Evolutionary conservation across 2,888 invertebrate genomes (phyloP), one percentile per base, ranked within the genome.

Genomic region (Acanthopleura granulata): DNA sequence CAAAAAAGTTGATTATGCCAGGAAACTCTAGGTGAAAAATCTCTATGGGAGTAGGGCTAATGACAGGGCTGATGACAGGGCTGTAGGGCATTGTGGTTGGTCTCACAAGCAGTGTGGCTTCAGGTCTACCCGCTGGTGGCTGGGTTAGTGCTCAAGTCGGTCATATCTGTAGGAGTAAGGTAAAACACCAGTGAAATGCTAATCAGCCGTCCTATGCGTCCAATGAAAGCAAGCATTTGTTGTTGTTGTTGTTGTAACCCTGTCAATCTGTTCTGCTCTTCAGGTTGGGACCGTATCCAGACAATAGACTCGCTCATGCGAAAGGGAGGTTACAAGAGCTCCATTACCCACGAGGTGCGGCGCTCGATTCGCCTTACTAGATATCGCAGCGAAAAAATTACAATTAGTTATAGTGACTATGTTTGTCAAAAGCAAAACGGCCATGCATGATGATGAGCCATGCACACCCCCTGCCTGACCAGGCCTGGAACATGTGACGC

Each of bases 281-380:
- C 91, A 98, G 98, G 98, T 86, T 99, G 99, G 99, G 96, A 99
- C 93, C 97, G 97, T 92, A 94, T 96, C 82, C 98, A 99, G 92
- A 99, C 99, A 30, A 97, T 99, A 88, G 99, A 99, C 92, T 97
- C 98, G 62, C 92, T 99, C 79, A 93, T 99, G 80, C 94, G 98
- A 83, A 99, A 99, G 92, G 99, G 98, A 82, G 99, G 99, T 72
- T 98, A 94, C 92, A 97, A 97, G 90, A 96, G 97, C 72, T 79
- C 84, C 71, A 89, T 91, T 71, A 89, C 86, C 27, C 80, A 83
- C 9, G 90, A 90, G 49, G 82, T 90, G 30, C 94, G 98, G 76
- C 94, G 95, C 87, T 94, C 95, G 90, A 95, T 99, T 90, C 97
- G 97, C 91, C 92, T 99, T 87, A 98, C 97, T 74, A 95, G 98